Conservation (phyloP, 37 sponge, comb jelly and placozoan species). For the Axinella damicornis region DNA sequence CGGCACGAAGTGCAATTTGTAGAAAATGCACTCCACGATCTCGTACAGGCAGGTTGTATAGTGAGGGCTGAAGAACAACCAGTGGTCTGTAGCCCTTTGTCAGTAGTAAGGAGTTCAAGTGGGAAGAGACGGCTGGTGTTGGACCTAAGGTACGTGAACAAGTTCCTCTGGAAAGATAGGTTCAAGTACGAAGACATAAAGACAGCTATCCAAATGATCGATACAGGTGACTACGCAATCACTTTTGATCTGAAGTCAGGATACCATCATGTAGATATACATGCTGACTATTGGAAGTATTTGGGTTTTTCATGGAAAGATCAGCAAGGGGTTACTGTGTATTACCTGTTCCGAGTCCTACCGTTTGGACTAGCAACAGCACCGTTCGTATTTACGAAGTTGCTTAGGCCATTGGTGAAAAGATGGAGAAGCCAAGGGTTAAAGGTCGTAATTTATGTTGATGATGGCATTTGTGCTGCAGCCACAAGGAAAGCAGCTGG, state of each 20-base stretch:
- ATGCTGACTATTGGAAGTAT: slow-evolving; percentile 2
- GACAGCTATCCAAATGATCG: slow-evolving; percentile 8
- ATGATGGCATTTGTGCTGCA: slow-evolving; percentile 50
- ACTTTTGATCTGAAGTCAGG: slow-evolving; percentile 46
- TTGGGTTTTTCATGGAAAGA: slow-evolving; percentile 47
- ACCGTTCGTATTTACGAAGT: slow-evolving; percentile 46
- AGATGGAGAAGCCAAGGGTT: slow-evolving; percentile 31
- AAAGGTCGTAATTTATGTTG: slow-evolving; percentile 36
- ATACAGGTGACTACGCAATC: slow-evolving; percentile 19
- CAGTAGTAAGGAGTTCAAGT: slow-evolving; percentile 9
- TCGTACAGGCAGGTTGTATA: too few species aligned
- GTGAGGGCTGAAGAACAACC: not conserved
- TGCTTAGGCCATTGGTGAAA: slow-evolving; percentile 26
- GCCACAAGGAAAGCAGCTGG: not conserved
- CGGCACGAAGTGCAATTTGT: too few species aligned
- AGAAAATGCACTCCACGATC: too few species aligned
- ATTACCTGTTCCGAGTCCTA: slow-evolving; percentile 34
- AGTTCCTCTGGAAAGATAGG: slow-evolving; percentile 21
- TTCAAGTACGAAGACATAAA: slow-evolving; percentile 52
- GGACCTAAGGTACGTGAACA: slow-evolving; percentile 24
- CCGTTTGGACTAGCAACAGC: slow-evolving; percentile 56
- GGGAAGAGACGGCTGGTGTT: slow-evolving; percentile 35
- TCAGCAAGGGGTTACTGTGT: not conserved
- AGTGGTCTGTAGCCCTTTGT: slow-evolving; percentile 42
- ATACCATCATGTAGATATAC: slow-evolving; percentile 41